Conservation (phyloP, 2,113 vertebrate species). For the Coregonus clupeaformis region DNA sequence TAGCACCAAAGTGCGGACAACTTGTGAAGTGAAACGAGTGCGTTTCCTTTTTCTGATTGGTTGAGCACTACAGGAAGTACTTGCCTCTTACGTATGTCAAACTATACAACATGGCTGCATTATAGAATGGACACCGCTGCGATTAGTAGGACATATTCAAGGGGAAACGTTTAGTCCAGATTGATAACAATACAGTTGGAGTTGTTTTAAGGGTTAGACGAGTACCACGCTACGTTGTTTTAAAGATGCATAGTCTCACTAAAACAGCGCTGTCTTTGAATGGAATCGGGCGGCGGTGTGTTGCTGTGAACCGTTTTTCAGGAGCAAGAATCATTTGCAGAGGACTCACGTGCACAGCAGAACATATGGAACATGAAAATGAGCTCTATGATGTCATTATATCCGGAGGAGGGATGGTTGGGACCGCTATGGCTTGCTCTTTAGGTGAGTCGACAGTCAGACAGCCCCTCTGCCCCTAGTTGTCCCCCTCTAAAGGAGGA, state of each 20-base stretch:
- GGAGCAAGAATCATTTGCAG: conserved; percentile 38
- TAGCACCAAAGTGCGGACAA: not conserved
- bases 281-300: conserved; percentile 51
- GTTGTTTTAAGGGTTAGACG: not conserved
- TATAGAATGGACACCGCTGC: conserved; percentile 4
- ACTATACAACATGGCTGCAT: conserved; percentile 51
- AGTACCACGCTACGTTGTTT: conserved; percentile 16
- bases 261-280: conserved; percentile 50
- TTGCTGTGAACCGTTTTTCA: conserved; percentile 43
- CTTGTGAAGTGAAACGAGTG: not conserved
- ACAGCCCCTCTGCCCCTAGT: not conserved
- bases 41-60: conserved; percentile 4
- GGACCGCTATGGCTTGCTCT: conserved; percentile 92
- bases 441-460: conserved; percentile 82
- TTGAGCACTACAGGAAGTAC: conserved; percentile 32
- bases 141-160: conserved; percentile 50
- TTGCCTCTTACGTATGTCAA: not conserved
- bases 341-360: conserved; percentile 35
- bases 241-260: conserved; percentile 61
- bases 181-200: not conserved
- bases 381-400: conserved; percentile 90
- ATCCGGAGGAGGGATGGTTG: conserved; percentile 95
- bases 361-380: conserved; percentile 39
- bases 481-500: conserved; percentile 7
- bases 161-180: conserved; percentile 17